Conservation (phyloP, 2,797 vertebrate species). For the Pseudochirops corinnae region DNA sequence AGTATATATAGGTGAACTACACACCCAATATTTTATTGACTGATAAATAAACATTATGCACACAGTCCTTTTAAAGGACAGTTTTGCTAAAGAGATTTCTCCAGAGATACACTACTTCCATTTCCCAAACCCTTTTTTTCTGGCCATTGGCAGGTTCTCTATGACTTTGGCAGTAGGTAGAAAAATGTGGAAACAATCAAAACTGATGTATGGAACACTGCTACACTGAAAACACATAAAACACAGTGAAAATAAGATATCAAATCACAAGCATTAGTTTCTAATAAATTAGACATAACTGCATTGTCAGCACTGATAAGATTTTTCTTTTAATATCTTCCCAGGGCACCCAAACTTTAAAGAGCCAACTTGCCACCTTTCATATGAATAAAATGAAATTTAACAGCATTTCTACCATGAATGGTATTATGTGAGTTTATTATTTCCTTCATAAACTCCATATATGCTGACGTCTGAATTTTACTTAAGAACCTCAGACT, state of each 20-base stretch:
- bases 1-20: background rate
- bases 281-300: slow-evolving; percentile 59
- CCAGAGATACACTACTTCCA: slow-evolving; percentile 60
- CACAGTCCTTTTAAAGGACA: slow-evolving; percentile 49
- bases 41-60: slow-evolving; percentile 41
- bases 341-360: slow-evolving; percentile 5
- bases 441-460: background rate
- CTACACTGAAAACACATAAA: slow-evolving; percentile 72
- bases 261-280: slow-evolving; percentile 59
- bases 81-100: slow-evolving; percentile 65
- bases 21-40: slow-evolving; percentile 65
- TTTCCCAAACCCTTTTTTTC: slow-evolving; percentile 43
- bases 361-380: slow-evolving; percentile 51
- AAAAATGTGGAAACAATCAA: slow-evolving; percentile 80
- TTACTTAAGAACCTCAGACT: background rate
- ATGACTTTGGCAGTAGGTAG: slow-evolving; percentile 74
- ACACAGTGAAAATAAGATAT: slow-evolving; percentile 66
- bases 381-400: slow-evolving; percentile 4
- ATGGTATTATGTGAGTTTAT: background rate
- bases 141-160: slow-evolving; percentile 67
- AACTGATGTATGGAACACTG: slow-evolving; percentile 67
- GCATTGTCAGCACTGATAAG: slow-evolving; percentile 54
- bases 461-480: slow-evolving; percentile 1
- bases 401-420: background rate
- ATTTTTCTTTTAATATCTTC: slow-evolving; percentile 25